A percentile compares a stretch with the other conserved stretches of the same genome.
Conservation (phyloP, 1,140 invertebrate genomes). For the Tetragnatha versicolor region DNA sequence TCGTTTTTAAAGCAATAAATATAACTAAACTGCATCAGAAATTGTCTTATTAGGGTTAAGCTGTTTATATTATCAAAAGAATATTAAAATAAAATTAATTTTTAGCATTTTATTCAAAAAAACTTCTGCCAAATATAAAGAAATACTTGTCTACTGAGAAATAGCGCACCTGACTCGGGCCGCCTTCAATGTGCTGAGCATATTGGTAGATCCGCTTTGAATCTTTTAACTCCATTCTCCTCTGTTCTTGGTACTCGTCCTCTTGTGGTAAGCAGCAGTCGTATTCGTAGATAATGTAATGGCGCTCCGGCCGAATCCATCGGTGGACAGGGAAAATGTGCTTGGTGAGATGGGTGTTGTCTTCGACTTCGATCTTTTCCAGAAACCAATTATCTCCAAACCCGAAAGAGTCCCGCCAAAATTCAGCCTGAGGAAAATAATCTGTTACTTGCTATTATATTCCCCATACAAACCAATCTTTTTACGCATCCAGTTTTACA, state of each 20-base stretch:
- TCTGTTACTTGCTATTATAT: no score
- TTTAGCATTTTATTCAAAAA: no score
- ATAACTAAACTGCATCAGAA: no score
- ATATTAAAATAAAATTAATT: no score
- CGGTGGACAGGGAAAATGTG: slow-evolving; percentile 59
- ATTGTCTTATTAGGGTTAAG: no score
- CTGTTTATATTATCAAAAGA: no score
- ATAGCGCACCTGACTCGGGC: slow-evolving; percentile 64
- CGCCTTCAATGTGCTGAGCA: slow-evolving; percentile 60
- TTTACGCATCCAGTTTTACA: no score
- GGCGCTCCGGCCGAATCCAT: slow-evolving; percentile 64
- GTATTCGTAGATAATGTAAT: slow-evolving; percentile 64
- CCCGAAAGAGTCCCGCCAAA: slow-evolving; percentile 64
- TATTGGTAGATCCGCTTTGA: slow-evolving; percentile 63
- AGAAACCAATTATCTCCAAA: slow-evolving; percentile 65
- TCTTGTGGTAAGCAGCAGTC: slow-evolving; percentile 66
- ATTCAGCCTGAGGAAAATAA: slow-evolving; percentile 60
- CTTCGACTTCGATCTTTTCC: slow-evolving; percentile 63
- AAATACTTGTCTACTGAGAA: neutral
- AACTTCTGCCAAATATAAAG: no score
- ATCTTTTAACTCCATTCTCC: slow-evolving; percentile 63
- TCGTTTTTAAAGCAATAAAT: no score
- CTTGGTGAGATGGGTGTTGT: slow-evolving; percentile 57
- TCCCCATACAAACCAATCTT: no score
- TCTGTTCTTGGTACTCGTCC: slow-evolving; percentile 62